phyloP scores from a whole-genome alignment of 2,797 vertebrate species.

The Dendrocincla fuliginosa region DNA sequence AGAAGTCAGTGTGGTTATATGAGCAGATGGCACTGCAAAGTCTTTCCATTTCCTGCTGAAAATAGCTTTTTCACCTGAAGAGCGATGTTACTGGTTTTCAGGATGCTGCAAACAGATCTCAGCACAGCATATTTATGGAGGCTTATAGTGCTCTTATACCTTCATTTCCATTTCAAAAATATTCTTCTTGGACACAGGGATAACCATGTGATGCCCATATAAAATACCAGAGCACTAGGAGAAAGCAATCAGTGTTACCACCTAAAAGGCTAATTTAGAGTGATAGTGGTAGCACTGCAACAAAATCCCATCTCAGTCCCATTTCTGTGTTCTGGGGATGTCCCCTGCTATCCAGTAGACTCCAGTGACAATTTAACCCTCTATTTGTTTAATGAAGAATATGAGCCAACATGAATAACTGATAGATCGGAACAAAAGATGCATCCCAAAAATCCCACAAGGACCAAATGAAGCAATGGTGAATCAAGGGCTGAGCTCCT shows the following conservation, averaged over 20 bases:
- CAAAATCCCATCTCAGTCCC: not conserved
- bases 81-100: not conserved
- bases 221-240: not conserved
- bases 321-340: not conserved
- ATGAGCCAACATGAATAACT: not conserved
- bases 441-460: not conserved
- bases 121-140: not conserved
- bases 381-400: not conserved
- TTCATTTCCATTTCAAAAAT: not conserved
- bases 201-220: not conserved
- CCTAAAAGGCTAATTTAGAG: not conserved
- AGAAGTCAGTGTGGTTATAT: not conserved
- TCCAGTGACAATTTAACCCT: not conserved
- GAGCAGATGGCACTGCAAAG: not conserved
- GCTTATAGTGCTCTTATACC: not conserved
- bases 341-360: not conserved
- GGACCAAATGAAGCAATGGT: not conserved
- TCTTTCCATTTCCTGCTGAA: not conserved
- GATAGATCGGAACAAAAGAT: not conserved
- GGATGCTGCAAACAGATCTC: not conserved
- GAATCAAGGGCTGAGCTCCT: not conserved
- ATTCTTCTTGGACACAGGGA: not conserved
- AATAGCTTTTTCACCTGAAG: not conserved
- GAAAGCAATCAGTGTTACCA: not conserved
- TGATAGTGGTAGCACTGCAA: not conserved